These are phyloP conservation scores for Sylvicola cinctus DNA, from an alignment of 2,888 invertebrate species.

Conservation along the genomic window DNA sequence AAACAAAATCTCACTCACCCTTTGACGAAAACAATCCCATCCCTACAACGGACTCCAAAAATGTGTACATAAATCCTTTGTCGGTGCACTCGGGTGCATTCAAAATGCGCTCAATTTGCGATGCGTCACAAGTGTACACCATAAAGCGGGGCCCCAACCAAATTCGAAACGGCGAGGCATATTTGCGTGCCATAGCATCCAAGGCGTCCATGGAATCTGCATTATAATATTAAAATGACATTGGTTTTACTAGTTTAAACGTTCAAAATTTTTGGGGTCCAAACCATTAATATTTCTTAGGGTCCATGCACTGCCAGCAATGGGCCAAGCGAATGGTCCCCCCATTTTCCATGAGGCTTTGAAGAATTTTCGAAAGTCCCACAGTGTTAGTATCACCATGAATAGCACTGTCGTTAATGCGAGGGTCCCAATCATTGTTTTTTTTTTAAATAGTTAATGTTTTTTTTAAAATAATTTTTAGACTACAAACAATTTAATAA, in stretches of 20 bases:
- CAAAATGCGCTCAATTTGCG: slow-evolving; percentile 2
- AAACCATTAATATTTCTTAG: slow-evolving; percentile 1
- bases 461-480: no score
- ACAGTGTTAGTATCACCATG: no score
- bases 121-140: slow-evolving; percentile 1
- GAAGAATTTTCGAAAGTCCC: slow-evolving; percentile 1
- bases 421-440: no score
- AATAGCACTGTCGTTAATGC: no score
- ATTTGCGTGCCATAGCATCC: background rate
- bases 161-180: background rate
- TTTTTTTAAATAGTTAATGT: no score
- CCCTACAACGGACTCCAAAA: background rate
- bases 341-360: background rate
- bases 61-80: slow-evolving; percentile 2
- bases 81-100: slow-evolving; percentile 1
- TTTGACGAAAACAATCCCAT: slow-evolving; percentile 1
- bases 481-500: no score
- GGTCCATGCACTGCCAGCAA: slow-evolving; percentile 1
- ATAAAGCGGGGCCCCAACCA: slow-evolving; percentile 1
- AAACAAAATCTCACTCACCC: slow-evolving; percentile 1
- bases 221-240: no score
- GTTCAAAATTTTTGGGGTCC: no score
- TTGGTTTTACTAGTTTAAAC: no score
- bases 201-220: background rate
- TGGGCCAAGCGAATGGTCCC: slow-evolving; percentile 1